These are phyloP conservation scores for Heliconius nattereri DNA, from an alignment of 1,140 invertebrate genomes.

Conservation along the genomic window DNA sequence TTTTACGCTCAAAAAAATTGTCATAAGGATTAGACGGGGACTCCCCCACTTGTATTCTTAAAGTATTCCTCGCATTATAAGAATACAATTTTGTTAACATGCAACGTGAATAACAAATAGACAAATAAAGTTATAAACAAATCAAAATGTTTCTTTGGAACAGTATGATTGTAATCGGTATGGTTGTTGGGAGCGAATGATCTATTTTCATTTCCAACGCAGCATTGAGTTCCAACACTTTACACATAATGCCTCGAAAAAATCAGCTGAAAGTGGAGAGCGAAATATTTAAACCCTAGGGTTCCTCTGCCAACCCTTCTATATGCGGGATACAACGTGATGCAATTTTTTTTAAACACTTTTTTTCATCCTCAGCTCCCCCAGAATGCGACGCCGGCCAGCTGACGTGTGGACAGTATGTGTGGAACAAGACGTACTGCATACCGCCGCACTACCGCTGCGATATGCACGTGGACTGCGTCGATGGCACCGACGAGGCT, in stretches of 20 bases:
- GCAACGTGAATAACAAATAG: not conserved
- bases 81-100: not conserved
- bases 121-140: not conserved
- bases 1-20: constrained; percentile 1
- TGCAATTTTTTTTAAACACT: too few relatives aligned
- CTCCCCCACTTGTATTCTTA: not conserved
- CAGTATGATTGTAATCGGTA: too few relatives aligned
- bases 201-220: too few relatives aligned
- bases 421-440: constrained; percentile 96
- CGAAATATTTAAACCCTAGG: too few relatives aligned
- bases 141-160: not conserved
- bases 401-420: constrained; percentile 93
- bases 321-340: too few relatives aligned
- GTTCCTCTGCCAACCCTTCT: too few relatives aligned
- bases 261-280: too few relatives aligned
- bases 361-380: constrained; percentile 85
- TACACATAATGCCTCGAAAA: too few relatives aligned
- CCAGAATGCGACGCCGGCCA: constrained; percentile 94
- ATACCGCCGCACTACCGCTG: constrained; percentile 94
- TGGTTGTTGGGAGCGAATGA: too few relatives aligned
- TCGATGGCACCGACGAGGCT: constrained; percentile 95
- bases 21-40: not conserved
- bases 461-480: constrained; percentile 96
- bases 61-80: not conserved
- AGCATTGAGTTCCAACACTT: too few relatives aligned